Evolutionary conservation across 2,113 vertebrate genomes (phyloP).

Genomic region (Onychorhynchus coronatus): DNA sequence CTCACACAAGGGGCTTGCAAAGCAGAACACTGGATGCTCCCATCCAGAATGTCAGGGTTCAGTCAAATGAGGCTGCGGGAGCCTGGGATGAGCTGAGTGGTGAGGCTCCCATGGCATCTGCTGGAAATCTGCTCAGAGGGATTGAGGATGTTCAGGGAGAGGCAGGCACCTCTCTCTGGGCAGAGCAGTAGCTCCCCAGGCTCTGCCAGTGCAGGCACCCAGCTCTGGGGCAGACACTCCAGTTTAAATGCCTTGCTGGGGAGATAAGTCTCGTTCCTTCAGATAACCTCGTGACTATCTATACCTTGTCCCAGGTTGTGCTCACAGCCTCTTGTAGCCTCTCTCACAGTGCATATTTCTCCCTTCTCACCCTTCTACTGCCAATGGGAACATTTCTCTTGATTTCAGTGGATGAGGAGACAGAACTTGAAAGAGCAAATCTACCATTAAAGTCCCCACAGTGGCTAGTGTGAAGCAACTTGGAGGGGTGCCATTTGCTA

Average conservation of each 20-base stretch:
- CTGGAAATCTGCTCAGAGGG: not conserved
- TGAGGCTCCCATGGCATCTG: accelerated
- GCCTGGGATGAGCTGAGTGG: not conserved
- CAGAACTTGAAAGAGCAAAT: not conserved
- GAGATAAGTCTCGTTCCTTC: not conserved
- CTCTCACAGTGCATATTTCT: not conserved
- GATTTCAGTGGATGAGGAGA: not conserved
- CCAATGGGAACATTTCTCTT: not conserved
- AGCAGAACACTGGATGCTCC: not conserved
- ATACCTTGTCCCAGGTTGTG: not conserved
- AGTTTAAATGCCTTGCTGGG: not conserved
- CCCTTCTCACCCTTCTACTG: not conserved
- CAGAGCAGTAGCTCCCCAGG: not conserved
- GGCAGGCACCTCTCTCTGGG: not conserved
- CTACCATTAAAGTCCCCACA: not conserved
- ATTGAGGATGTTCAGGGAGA: not conserved
- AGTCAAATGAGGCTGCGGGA: accelerated
- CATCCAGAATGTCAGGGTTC: not conserved
- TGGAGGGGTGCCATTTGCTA: not conserved
- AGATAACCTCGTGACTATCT: not conserved
- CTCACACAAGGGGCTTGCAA: not conserved
- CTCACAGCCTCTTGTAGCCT: not conserved
- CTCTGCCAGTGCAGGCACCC: not conserved
- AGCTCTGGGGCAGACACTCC: not conserved
- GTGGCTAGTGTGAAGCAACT: accelerated